Conservation (phyloP, 2,888 invertebrate species). For the Diarsia brunnea region DNA sequence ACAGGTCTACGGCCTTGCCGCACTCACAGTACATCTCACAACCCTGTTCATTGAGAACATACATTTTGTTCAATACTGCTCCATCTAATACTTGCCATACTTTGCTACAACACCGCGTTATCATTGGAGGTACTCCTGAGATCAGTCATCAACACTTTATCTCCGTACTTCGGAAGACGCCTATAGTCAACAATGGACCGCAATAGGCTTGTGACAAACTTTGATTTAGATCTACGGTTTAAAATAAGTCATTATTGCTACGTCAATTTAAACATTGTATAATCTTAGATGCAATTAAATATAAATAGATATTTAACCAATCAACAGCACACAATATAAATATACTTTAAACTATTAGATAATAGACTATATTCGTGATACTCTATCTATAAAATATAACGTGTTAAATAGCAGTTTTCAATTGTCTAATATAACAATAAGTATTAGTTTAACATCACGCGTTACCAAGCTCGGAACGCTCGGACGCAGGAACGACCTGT, state of each 20-base stretch:
- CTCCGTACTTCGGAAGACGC: neutral
- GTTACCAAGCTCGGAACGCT: neutral
- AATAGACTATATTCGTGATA: constrained; percentile 19
- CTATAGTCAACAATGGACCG: neutral
- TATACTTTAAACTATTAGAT: constrained; percentile 43
- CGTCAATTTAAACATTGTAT: constrained; percentile 15
- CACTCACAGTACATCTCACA: constrained; percentile 43
- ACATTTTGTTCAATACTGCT: constrained; percentile 63
- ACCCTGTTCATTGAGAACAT: constrained; percentile 47
- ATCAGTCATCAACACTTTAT: constrained; percentile 41
- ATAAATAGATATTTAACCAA: constrained; percentile 45
- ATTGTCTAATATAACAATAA: constrained; percentile 35
- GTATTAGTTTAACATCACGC: constrained; percentile 19
- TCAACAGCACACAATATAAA: constrained; percentile 48
- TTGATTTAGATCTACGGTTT: constrained; percentile 23
- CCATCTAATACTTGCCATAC: constrained; percentile 66
- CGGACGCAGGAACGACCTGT: neutral
- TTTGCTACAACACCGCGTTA: constrained; percentile 43
- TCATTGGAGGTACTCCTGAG: constrained; percentile 53
- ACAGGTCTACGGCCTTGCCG: neutral
- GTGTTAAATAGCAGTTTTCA: constrained; percentile 36
- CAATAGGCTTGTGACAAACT: constrained; percentile 9
- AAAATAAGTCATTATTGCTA: constrained; percentile 28
- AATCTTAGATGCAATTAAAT: constrained; percentile 27
- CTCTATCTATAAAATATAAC: constrained; percentile 23